These are phyloP conservation scores for Phylloscopus whistleri DNA, from an alignment of 2,113 vertebrate genomes.

Conservation along the genomic window DNA sequence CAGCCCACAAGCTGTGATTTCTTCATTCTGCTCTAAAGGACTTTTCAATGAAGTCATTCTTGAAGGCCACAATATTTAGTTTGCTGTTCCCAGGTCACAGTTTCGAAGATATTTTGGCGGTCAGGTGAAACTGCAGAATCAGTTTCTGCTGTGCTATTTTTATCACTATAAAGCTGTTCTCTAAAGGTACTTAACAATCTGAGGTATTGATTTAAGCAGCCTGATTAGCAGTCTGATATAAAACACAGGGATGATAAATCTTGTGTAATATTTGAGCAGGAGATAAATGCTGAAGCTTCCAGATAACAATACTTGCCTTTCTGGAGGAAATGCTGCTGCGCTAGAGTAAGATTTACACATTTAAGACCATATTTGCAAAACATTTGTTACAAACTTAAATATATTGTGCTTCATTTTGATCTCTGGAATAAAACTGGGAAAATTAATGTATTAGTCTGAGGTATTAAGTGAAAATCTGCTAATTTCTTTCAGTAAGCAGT, in stretches of 20 bases:
- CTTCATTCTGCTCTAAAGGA: neutral
- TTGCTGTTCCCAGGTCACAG: neutral
- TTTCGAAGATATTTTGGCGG: neutral
- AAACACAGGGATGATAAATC: conserved; percentile 33
- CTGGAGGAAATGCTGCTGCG: neutral
- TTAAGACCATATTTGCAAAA: neutral
- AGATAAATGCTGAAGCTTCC: neutral
- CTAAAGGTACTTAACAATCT: neutral
- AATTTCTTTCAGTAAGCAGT: neutral
- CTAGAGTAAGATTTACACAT: neutral
- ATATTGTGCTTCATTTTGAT: neutral
- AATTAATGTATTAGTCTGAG: neutral
- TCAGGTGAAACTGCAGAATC: neutral
- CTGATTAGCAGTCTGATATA: conserved; percentile 25
- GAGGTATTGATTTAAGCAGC: conserved; percentile 30
- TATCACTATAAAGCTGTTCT: neutral
- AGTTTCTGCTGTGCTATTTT: neutral
- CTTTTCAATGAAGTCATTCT: neutral
- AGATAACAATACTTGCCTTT: neutral
- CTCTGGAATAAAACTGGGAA: neutral
- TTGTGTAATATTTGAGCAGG: conserved; percentile 11
- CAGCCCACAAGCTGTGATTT: neutral
- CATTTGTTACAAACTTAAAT: neutral
- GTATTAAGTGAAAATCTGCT: neutral
- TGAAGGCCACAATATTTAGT: neutral